These are phyloP conservation scores for Pentamera pediparva DNA, from an alignment of 53 echinoderm and acorn worm genomes.

Conservation along the genomic window DNA sequence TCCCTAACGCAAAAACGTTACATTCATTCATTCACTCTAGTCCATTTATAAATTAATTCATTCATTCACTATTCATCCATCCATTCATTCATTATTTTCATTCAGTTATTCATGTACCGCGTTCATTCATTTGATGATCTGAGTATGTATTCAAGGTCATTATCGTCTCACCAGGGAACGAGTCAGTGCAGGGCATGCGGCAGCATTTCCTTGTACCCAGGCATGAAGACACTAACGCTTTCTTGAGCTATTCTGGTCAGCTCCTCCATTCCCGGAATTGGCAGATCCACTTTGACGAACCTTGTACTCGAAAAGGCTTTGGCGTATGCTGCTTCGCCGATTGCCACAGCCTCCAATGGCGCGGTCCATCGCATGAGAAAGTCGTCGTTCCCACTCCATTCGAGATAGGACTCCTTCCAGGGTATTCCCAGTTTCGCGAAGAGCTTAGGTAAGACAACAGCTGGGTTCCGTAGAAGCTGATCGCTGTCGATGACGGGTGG, in stretches of 20 bases:
- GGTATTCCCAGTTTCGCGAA: not conserved
- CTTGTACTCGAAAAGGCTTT: not conserved
- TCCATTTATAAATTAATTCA: too few species aligned
- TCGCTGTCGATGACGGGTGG: constrained; percentile 3
- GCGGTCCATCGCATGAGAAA: not conserved
- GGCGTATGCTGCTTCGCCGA: not conserved
- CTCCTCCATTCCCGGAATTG: not conserved
- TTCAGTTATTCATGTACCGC: too few species aligned
- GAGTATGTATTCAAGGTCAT: too few species aligned
- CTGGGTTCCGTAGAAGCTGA: not conserved
- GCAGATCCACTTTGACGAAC: not conserved
- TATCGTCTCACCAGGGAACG: too few species aligned
- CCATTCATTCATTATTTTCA: too few species aligned
- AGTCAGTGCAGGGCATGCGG: not conserved
- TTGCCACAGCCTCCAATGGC: not conserved
- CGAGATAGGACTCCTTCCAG: constrained; percentile 8
- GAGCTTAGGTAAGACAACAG: not conserved
- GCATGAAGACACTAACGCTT: not conserved
- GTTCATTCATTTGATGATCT: too few species aligned
- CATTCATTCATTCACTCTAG: too few species aligned
- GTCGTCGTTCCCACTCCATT: not conserved
- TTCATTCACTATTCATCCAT: too few species aligned
- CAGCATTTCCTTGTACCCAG: not conserved
- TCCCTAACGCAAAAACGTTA: too few species aligned
- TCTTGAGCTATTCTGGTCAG: not conserved